These are phyloP conservation scores for Chironomus tepperi DNA, from an alignment of 1,140 invertebrate species.

Conservation along the genomic window DNA sequence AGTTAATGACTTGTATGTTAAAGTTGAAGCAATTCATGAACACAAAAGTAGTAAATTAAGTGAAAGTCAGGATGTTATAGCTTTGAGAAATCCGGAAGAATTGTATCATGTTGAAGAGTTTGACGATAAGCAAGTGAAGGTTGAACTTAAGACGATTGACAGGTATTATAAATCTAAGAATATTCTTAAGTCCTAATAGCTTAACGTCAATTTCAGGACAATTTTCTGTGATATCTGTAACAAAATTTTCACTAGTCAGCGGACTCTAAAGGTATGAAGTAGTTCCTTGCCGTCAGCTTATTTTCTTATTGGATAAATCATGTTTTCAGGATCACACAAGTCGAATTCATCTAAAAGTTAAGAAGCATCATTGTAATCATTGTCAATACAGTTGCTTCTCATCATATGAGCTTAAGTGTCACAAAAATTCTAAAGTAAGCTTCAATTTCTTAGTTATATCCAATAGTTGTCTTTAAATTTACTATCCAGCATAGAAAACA, in stretches of 20 bases:
- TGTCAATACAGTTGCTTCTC: no score
- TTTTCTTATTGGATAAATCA: not conserved
- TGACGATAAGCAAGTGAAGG: not conserved
- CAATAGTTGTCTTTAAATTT: not conserved
- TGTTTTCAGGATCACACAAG: not conserved
- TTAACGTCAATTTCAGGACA: not conserved
- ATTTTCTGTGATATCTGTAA: not conserved
- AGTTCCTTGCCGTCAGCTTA: no score
- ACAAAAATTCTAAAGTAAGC: no score
- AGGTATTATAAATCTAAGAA: not conserved
- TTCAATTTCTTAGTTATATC: no score
- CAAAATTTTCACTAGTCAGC: not conserved
- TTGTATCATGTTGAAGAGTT: not conserved
- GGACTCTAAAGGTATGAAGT: not conserved
- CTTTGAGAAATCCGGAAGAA: not conserved
- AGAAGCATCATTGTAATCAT: not conserved
- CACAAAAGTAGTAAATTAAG: not conserved
- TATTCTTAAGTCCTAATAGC: not conserved
- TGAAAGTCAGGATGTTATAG: not conserved
- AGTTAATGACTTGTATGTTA: not conserved
- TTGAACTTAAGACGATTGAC: not conserved
- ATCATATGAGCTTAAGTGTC: no score
- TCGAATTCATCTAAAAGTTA: not conserved
- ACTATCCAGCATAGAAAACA: not conserved
- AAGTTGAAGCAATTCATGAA: not conserved